Base-by-base conservation (phyloP, 2,888 invertebrate species). In the Portevinia maculata region DNA sequence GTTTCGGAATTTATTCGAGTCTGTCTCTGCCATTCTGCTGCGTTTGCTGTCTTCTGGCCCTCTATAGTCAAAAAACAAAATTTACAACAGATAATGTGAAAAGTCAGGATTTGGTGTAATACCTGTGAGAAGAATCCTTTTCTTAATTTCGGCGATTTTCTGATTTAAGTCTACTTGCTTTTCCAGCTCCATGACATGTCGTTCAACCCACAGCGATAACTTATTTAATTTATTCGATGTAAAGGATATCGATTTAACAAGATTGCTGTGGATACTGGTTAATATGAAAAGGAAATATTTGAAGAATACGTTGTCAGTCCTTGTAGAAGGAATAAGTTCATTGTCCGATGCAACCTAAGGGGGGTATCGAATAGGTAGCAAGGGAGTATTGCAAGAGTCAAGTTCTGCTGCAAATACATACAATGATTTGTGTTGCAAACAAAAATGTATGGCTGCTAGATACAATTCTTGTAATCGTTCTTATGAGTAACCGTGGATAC, bases 111-210 rank as follows among this genome's bases (percentile, higher is more conserved):
- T 5, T 19, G 62, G 21, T 8, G 64, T 17, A 17, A 11, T 88
- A 96, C 96, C 96, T 89, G 96, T 95, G 84, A 96, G 90, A 87
- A 96, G 94, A 89, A 96, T 96, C 90, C 96, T 96, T 91, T 96
- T 96, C 90, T 96, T 96, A 70, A 96, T 94, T 91, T 96, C 96
- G 87, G 94, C 93, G 88, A 96, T 96, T 92, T 96, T 94, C 85
- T 94, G 94, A 89, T 96, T 96, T 67, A 89, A 85, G 85, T 90
- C 89, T 55, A 85, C 85, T 41, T 89, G 84, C 84, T 89, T 89
- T 57, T 90, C 90, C 9, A 87, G 86, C 84, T 90, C 90, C 87
- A 89, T 87, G 28, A 24, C n/a, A n/a, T n/a, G n/a, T n/a, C n/a
- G n/a, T 32, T 44, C 19, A 8, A 9, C 1, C 5, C 24, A n/a